These are phyloP conservation scores for Ctenoplectra terminalis DNA, from an alignment of 1,140 invertebrate species.

Conservation along the genomic window DNA sequence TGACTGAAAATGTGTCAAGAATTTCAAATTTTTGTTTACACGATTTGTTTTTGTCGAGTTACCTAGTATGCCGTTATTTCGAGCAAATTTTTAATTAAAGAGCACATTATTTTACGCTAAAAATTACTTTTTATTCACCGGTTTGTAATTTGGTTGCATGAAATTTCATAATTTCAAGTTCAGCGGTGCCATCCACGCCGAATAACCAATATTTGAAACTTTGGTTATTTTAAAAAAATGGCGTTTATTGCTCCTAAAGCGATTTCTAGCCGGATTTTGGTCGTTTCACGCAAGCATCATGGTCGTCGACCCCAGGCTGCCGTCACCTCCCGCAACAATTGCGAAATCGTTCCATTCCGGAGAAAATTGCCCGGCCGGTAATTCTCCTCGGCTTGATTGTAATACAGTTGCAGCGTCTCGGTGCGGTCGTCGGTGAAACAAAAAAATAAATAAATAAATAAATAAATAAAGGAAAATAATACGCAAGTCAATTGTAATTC, in stretches of 20 bases:
- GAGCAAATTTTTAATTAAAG: neutral
- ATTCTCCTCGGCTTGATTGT: conserved; percentile 43
- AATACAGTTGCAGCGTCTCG: conserved; percentile 4
- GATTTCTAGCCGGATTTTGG: neutral
- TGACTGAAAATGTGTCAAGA: neutral
- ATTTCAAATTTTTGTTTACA: neutral
- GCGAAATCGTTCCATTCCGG: conserved; percentile 58
- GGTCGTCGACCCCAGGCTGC: conserved; percentile 1
- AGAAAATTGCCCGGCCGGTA: conserved; percentile 53
- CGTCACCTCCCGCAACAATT: conserved; percentile 53
- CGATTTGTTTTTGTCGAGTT: neutral
- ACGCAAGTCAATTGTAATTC: neutral
- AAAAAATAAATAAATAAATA: no score
- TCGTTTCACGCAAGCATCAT: neutral
- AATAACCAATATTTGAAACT: no score
- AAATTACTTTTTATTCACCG: neutral
- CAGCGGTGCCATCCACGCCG: no score
- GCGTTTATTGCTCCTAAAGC: no score
- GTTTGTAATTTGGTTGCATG: neutral
- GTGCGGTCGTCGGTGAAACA: neutral
- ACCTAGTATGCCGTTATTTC: neutral
- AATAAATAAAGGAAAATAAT: neutral
- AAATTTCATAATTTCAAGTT: neutral
- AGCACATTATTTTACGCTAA: neutral
- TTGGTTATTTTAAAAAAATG: no score